These are phyloP conservation scores for Geotrypetes seraphini DNA, from an alignment of 2,797 vertebrate genomes.

Conservation along the genomic window DNA sequence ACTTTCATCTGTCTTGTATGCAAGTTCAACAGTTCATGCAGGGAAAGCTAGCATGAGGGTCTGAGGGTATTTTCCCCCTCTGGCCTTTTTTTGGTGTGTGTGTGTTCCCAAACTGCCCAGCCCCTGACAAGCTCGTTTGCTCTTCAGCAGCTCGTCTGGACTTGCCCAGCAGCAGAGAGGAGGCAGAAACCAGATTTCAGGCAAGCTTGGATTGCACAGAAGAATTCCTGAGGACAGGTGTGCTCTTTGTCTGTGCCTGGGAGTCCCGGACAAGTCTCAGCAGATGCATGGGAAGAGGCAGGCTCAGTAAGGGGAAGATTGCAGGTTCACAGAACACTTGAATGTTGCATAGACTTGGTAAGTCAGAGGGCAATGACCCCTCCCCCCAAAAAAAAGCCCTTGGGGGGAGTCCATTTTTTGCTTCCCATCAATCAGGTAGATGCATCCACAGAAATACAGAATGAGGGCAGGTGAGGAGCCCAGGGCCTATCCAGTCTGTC, in stretches of 20 bases:
- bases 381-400: too few species aligned
- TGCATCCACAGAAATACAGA: too few species aligned
- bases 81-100: constrained; percentile 4
- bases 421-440: too few species aligned
- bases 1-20: too few species aligned
- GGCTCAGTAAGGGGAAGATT: too few species aligned
- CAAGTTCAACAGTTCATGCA: too few species aligned
- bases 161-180: constrained; percentile 45
- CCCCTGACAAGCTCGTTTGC: background rate
- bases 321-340: too few species aligned
- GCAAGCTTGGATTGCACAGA: constrained; percentile 30
- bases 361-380: background rate
- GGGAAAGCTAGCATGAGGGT: background rate
- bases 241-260: constrained; percentile 31
- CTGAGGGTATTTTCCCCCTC: background rate
- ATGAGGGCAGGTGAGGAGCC: too few species aligned
- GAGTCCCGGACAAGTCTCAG: constrained; percentile 36
- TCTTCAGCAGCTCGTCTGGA: constrained; percentile 22
- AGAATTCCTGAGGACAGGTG: constrained; percentile 45
- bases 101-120: background rate
- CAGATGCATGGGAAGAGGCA: constrained; percentile 57
- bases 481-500: too few species aligned
- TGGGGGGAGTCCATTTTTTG: too few species aligned
- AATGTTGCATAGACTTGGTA: too few species aligned
- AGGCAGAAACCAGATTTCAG: constrained; percentile 43